A percentile compares a stretch with the other conserved stretches of the same genome.
These are phyloP conservation scores for Eleginops maclovinus DNA, from an alignment of 2,113 vertebrate species.

Conservation along the genomic window DNA sequence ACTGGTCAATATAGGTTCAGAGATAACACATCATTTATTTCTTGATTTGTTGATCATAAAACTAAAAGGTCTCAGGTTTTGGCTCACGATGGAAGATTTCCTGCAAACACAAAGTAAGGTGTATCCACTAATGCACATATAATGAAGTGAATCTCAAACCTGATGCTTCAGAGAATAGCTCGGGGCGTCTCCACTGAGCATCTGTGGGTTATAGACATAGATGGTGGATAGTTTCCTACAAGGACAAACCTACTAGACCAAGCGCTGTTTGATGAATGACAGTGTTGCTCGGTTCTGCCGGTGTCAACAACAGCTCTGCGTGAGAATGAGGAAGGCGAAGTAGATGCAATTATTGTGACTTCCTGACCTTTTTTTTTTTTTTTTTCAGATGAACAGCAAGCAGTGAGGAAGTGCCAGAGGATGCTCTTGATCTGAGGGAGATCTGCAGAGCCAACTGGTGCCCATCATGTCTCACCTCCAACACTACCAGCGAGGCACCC, in stretches of 20 bases:
- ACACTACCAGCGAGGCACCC: slow-evolving; percentile 74
- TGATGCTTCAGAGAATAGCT: slow-evolving; percentile 55
- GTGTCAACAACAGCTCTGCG: not conserved
- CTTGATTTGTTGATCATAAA: not conserved
- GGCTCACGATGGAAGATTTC: not conserved
- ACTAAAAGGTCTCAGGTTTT: not conserved
- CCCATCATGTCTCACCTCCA: slow-evolving; percentile 81
- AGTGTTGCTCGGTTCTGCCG: not conserved
- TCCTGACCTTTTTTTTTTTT: slow-evolving; percentile 29
- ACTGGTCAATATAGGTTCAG: not conserved
- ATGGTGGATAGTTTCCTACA: slow-evolving; percentile 12
- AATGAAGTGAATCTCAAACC: slow-evolving; percentile 45
- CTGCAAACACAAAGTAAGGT: slow-evolving; percentile 49
- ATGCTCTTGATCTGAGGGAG: slow-evolving; percentile 72
- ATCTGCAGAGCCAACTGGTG: slow-evolving; percentile 65
- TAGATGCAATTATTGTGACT: not conserved
- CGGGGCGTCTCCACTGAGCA: slow-evolving; percentile 6
- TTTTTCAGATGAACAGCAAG: slow-evolving; percentile 71
- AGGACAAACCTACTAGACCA: not conserved
- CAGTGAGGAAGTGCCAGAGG: slow-evolving; percentile 63
- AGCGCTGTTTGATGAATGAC: slow-evolving; percentile 21
- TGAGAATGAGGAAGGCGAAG: slow-evolving; percentile 9
- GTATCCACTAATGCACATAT: slow-evolving; percentile 34
- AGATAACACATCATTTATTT: not conserved
- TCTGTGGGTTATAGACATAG: slow-evolving; percentile 31